Percentiles rank a stretch among this genome's conserved stretches.
Evolutionary conservation across 2,797 vertebrate species (phyloP).

Genomic region (Emys orbicularis): DNA sequence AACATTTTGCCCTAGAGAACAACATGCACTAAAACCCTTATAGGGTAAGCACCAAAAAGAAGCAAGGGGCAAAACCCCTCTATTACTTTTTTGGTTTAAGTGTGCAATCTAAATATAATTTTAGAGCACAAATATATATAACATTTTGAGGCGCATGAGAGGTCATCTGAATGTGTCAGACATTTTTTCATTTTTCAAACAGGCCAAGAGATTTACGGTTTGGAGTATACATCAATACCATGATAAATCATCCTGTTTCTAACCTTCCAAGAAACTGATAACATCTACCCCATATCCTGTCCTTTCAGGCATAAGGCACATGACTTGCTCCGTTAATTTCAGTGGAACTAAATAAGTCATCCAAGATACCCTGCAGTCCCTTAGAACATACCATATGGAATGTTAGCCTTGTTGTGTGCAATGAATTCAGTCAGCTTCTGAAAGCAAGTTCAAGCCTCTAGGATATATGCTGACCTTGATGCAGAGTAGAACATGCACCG

Average conservation of each 20-base stretch:
- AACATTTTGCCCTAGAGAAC: neutral
- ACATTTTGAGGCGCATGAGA: neutral
- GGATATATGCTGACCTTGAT: neutral
- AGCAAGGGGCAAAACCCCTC: neutral
- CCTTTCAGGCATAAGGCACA: constrained; percentile 2
- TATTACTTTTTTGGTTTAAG: neutral
- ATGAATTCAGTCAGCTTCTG: constrained; percentile 19
- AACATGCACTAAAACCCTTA: neutral
- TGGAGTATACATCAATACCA: neutral
- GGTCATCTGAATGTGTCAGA: neutral
- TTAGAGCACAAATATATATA: neutral
- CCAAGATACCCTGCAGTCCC: neutral
- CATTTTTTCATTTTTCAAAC: neutral
- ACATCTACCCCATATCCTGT: neutral
- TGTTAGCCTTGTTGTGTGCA: constrained; percentile 4
- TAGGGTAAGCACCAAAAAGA: neutral
- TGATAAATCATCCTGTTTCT: neutral
- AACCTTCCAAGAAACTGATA: neutral
- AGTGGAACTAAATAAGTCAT: constrained; percentile 31
- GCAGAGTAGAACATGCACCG: neutral
- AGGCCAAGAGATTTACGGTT: neutral
- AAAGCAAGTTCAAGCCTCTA: neutral
- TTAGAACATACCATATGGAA: constrained; percentile 15
- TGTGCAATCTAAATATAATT: neutral
- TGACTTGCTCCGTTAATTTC: constrained; percentile 13